phyloP scores from a whole-genome alignment of 2,888 invertebrate genomes.

The Dugesia japonica region DNA sequence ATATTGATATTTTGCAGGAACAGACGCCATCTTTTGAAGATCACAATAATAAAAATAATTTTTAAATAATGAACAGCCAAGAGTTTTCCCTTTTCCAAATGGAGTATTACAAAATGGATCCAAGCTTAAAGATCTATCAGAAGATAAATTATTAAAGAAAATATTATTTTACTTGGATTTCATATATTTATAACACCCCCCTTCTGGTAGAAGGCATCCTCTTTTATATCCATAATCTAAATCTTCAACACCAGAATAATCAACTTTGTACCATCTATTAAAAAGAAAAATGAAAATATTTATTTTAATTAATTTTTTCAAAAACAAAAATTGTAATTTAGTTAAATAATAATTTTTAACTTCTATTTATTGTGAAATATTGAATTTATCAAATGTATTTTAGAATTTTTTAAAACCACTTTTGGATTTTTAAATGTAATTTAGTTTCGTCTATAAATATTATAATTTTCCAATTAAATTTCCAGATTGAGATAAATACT shows the following conservation, averaged over 20 bases:
- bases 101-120: constrained; percentile 1
- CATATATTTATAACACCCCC: not conserved
- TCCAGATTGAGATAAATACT: too few relatives aligned
- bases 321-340: too few relatives aligned
- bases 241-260: not conserved
- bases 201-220: not conserved
- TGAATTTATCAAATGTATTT: too few relatives aligned
- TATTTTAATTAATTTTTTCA: too few relatives aligned
- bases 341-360: too few relatives aligned
- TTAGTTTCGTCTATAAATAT: too few relatives aligned
- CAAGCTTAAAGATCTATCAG: not conserved
- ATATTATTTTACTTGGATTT: not conserved
- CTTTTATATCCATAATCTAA: not conserved
- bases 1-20: not conserved
- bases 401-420: too few relatives aligned
- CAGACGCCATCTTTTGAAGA: not conserved
- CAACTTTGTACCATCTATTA: not conserved
- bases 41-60: not conserved
- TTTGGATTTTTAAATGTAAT: too few relatives aligned
- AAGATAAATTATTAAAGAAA: not conserved
- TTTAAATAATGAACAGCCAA: not conserved
- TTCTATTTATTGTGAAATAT: too few relatives aligned
- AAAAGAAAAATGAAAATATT: too few relatives aligned
- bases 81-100: not conserved
- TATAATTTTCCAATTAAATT: too few relatives aligned